Conservation (phyloP, 2,797 vertebrate genomes). For the Limnodromus scolopaceus region DNA sequence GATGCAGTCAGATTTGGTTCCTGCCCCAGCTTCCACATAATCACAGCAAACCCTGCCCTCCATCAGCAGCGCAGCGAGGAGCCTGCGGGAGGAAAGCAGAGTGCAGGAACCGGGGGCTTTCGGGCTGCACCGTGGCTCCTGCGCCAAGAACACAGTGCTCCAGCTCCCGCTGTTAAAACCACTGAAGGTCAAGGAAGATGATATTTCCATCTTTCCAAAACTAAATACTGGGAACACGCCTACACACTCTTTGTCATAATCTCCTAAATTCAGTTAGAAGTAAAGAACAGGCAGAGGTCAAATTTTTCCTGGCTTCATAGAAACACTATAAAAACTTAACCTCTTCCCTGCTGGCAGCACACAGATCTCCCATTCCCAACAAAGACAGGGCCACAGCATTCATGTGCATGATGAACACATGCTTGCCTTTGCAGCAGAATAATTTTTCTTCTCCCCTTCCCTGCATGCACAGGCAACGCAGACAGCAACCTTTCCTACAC, state of each 20-base stretch:
- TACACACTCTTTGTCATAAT: slow-evolving; percentile 69
- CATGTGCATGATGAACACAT: rapidly evolving
- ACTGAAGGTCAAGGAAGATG: slow-evolving; percentile 39
- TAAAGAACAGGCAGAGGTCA: slow-evolving; percentile 34
- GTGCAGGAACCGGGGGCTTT: neutral
- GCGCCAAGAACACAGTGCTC: neutral
- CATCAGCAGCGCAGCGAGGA: neutral
- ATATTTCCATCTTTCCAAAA: slow-evolving; percentile 72
- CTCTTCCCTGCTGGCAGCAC: neutral
- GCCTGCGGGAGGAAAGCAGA: rapidly evolving
- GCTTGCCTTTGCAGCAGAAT: neutral
- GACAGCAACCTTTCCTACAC: neutral
- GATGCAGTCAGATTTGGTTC: neutral
- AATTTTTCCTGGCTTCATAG: slow-evolving; percentile 54
- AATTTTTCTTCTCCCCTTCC: neutral
- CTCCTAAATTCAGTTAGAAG: slow-evolving; percentile 43
- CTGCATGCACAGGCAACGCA: neutral
- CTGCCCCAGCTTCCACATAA: neutral
- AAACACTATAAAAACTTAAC: slow-evolving; percentile 39
- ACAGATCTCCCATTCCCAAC: neutral
- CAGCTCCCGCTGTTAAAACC: neutral
- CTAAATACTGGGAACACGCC: slow-evolving; percentile 51
- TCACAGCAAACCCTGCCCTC: neutral
- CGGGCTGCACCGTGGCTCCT: neutral
- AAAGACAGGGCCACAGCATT: neutral